Base-by-base conservation (phyloP, 2,113 vertebrate genomes). In the Tringa solitaria region DNA sequence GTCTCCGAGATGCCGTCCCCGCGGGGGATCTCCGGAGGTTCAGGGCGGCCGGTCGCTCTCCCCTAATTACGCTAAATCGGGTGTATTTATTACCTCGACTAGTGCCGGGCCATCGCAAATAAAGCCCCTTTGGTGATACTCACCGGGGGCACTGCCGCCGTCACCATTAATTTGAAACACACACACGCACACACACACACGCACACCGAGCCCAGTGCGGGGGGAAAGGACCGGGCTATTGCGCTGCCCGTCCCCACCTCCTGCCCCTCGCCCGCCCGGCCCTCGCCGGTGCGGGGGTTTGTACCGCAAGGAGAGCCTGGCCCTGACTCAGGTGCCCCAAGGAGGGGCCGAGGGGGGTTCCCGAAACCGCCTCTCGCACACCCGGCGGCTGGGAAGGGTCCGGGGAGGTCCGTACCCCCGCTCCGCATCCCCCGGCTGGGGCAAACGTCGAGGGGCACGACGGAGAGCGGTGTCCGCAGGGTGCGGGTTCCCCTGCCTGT, bases 321-420 rank as follows among this genome's bases (percentile, higher is more conserved):
- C 8, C 12, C 21, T 33, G 24, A 35, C 17, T 18, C 30, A 68
- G 16, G 35, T 32, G 56, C 16, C 63, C 35, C 3, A 12, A 41
- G 17, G 13, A 30, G 7, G 8, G 30, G 7, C 1, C 8, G 30
- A 56, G 9, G 35, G 18, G 48, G 26, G n/a, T n/a, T n/a, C 16
- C 50, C 43, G 14, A 70, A 69, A 45, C 28, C 11, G 0, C 8
- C 30, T 17, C 23, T 24, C 15, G 2, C 50, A 51, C 6, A 6
- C 22, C 14, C 12, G 15, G 11, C 10, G 43, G 26, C 18, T 45
- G 37, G 27, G 51, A 86, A 84, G 27, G 45, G 35, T 28, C 30
- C 12, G 2, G 7, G 11, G 17, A 37, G 26, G 19, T 12, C 24
- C 4, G 18, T 5, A 20, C 18, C 30, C 8, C 11, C 1, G 4